Percentiles rank a stretch among this genome's conserved stretches.
Evolutionary conservation across 2,797 vertebrate genomes (phyloP).

Genomic region (Hirundo rustica): DNA sequence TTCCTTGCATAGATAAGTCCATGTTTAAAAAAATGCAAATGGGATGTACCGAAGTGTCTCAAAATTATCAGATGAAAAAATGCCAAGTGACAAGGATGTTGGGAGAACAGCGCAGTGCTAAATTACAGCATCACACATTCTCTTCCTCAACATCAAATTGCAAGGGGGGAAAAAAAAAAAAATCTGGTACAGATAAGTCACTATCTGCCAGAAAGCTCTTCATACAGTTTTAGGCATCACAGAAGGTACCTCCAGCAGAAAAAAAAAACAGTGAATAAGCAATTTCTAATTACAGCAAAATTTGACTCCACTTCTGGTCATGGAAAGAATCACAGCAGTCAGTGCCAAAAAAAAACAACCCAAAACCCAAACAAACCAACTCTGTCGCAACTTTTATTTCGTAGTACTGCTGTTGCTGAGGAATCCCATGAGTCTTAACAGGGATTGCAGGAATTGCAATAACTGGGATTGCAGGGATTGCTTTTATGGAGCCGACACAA

Average conservation of each 20-base stretch:
- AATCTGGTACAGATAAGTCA: background rate
- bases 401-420: background rate
- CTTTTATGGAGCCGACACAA: fast-evolving
- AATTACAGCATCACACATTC: fast-evolving
- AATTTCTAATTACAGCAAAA: background rate
- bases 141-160: background rate
- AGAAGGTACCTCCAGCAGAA: background rate
- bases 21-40: background rate
- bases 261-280: background rate
- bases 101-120: background rate
- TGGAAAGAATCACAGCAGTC: background rate
- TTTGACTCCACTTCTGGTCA: background rate
- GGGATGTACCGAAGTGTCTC: background rate
- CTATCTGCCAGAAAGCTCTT: background rate
- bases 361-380: background rate
- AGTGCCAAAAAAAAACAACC: background rate
- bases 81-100: background rate
- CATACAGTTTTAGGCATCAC: background rate
- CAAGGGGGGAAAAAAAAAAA: background rate
- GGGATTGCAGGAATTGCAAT: background rate
- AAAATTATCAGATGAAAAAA: background rate
- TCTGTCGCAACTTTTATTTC: background rate
- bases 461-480: background rate
- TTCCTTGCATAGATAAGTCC: background rate
- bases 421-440: fast-evolving